Evolutionary conservation across 2,888 invertebrate species (phyloP), one percentile per base, ranked within the genome.

Genomic region (Agonopterix subpropinquella): DNA sequence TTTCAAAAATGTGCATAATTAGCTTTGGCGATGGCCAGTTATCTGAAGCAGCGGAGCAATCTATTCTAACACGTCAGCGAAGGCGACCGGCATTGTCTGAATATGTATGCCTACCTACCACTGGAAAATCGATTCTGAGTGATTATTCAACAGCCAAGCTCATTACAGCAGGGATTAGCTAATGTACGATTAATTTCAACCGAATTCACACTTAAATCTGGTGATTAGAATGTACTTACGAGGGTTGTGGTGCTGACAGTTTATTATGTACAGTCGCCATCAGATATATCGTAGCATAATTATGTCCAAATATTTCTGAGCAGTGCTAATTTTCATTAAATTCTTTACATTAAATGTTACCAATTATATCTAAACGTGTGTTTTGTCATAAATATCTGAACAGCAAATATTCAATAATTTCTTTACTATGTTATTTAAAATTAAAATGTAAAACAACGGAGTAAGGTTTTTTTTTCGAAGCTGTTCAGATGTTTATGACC

Each of bases 101-200:
- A 36, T 43, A 43, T 43, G 36, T 47, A 47, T 47, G 47, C 43
- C 43, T 35, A 13, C 28, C 10, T 43, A 15, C 47, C 55, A 60
- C 59, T 55, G 58, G 47, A 53, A 56, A 57, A 63, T 61, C 59
- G 56, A 62, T 61, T 54, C 51, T 44, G 35, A 49, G 53, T 58
- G 59, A 67, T 71, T 69, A 70, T 67, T 59, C 58, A 62, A 57
- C 53, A 61, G 59, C 52, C 59, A 53, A 57, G 54, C 65, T 70
- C 66, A 70, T 73, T 70, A 73, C 61, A 57, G 55, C 53, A 10
- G 49, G 61, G 65, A 68, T 69, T 67, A 67, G 62, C 62, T 62
- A 59, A 61, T 58, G 59, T 57, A 58, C 61, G 59, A 66, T 67
- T 68, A 63, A 70, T 70, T 62, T 59, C 49, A 42, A 51, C 49